A percentile compares a stretch with the other conserved stretches of the same genome.
These are phyloP conservation scores for Cariama cristata DNA, from an alignment of 2,113 vertebrate species.

Conservation along the genomic window DNA sequence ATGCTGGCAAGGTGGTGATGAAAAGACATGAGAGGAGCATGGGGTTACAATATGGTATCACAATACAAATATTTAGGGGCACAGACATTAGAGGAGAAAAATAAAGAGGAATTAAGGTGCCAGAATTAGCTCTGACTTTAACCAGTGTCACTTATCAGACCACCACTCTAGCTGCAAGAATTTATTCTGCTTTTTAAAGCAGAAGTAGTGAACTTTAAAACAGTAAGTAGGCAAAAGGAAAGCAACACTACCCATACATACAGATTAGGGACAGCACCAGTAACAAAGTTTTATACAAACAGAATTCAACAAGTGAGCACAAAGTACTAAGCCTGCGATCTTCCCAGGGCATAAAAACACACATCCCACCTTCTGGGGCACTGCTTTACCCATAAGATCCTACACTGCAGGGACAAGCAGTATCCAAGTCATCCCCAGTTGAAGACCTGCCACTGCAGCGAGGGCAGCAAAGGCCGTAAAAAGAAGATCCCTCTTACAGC, in stretches of 20 bases:
- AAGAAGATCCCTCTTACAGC: neutral
- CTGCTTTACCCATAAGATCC: neutral
- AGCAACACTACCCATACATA: neutral
- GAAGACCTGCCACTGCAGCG: neutral
- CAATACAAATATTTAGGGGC: neutral
- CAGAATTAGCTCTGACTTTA: neutral
- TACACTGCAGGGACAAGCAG: neutral
- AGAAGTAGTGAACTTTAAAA: neutral
- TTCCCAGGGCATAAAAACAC: neutral
- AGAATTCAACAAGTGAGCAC: neutral
- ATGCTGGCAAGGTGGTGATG: neutral
- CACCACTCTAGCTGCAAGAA: neutral
- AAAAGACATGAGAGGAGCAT: rapidly evolving
- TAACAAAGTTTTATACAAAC: neutral
- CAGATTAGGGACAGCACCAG: neutral
- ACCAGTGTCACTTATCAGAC: too few relatives aligned
- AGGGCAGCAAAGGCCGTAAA: neutral
- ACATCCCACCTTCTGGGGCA: neutral
- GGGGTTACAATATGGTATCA: neutral
- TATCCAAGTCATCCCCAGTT: neutral
- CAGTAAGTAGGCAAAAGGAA: neutral
- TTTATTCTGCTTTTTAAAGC: neutral
- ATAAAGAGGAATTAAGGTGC: neutral
- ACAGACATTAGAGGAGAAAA: neutral
- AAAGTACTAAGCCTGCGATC: neutral